phyloP scores from a whole-genome alignment of 2,113 vertebrate species.

The Dicerorhinus sumatrensis region DNA sequence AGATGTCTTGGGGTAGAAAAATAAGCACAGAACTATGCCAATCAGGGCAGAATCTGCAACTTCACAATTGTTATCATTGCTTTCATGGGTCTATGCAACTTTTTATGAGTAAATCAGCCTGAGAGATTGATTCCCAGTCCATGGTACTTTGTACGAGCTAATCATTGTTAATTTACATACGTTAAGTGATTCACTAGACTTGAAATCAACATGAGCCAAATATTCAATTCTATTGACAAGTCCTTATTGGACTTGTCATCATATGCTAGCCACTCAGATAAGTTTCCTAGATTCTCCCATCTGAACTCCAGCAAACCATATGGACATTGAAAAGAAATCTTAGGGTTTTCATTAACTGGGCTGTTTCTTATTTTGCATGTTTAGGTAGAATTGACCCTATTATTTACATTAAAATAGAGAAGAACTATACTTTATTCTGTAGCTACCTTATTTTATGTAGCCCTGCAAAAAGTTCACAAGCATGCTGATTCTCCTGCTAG shows the following conservation, averaged over 20 bases:
- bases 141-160: background rate
- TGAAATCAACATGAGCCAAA: background rate
- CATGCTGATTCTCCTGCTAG: background rate
- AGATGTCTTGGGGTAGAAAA: background rate
- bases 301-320: background rate
- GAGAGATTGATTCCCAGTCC: background rate
- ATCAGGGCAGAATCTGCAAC: background rate
- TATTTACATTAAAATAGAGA: background rate
- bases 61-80: background rate
- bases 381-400: conserved; percentile 15
- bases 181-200: background rate
- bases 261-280: background rate
- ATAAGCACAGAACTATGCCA: background rate
- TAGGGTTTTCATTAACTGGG: background rate
- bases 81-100: background rate
- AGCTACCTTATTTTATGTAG: background rate
- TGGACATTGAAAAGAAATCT: background rate
- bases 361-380: background rate
- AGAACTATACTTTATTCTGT: background rate
- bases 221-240: background rate
- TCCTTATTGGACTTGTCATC: background rate
- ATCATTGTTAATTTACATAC: background rate
- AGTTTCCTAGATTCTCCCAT: background rate
- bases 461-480: background rate
- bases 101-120: background rate